Base-by-base conservation (phyloP, 1,140 invertebrate species). In the Ditylenchus dipsaci region DNA sequence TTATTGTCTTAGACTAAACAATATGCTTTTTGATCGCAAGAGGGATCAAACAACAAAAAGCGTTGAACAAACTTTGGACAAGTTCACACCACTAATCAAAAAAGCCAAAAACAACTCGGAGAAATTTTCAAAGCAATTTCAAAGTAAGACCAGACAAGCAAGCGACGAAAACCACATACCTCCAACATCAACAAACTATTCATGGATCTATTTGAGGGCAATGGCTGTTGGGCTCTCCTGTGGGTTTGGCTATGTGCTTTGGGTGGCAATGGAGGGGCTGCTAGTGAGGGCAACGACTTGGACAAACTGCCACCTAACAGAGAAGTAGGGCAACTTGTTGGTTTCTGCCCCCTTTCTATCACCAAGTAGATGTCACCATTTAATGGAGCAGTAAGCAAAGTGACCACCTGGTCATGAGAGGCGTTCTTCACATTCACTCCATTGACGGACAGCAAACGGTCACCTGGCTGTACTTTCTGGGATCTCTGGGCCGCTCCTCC, bases 401-500 rank as follows among this genome's bases (percentile, higher is more conserved):
- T 89, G 0, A 96, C 93, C 58, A 93, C 93, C 82, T 95, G 92
- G 79, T 93, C 89, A 85, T 97, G 94, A 27, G 91, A 92, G n/a
- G 47, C 0, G 89, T 90, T 76, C 1, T 88, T 88, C 19, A 98
- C 87, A 85, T 96, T 91, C 67, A 88, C 88, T 58, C 90, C 91
- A 85, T 97, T 96, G 9, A 97, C 93, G 83, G 90, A 90, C 67
- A 97, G 84, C 82, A 98, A 90, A 61, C 95, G 87, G 86, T 98
- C 94, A 43, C 95, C 95, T 87, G 97, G 91, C 73, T 90, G 87
- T 42, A 98, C 86, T 84, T 93, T 93, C 62, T 90, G 90, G 47
- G 91, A 93, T 78, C 89, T 89, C 21, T 91, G 90, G 60, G 95
- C 94, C 76, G 93, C 91, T 62, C 93, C 93, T 78, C 90, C 15